phyloP scores from a whole-genome alignment of 2,797 vertebrate genomes.

The Gorsachius magnificus region DNA sequence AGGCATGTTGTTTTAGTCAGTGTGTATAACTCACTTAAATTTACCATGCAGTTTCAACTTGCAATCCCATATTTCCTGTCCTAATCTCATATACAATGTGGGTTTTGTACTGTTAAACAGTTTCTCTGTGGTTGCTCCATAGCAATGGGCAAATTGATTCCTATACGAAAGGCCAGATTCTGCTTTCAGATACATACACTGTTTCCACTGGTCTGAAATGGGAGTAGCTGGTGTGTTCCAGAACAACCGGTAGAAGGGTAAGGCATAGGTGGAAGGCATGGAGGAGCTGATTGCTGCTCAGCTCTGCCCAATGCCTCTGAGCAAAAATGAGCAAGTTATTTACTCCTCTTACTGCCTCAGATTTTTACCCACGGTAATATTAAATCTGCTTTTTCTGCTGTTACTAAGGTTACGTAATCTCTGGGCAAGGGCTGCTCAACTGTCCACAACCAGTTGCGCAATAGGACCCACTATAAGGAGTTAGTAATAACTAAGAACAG shows the following conservation, averaged over 20 bases:
- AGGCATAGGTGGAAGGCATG: not conserved
- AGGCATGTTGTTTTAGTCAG: constrained; percentile 14
- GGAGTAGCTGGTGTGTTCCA: not conserved
- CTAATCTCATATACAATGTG: constrained; percentile 52
- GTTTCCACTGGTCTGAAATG: not conserved
- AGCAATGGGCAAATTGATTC: not conserved
- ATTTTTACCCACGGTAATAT: not conserved
- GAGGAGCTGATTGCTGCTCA: not conserved
- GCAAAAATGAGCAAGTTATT: not conserved
- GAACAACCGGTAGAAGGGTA: not conserved
- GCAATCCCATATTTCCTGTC: constrained; percentile 48
- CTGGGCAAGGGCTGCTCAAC: not conserved
- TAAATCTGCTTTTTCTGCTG: not conserved
- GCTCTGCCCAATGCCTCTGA: not conserved
- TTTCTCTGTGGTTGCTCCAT: constrained; percentile 5
- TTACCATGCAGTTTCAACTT: constrained; percentile 58
- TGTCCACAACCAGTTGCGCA: not conserved
- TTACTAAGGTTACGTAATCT: not conserved
- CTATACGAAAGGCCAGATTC: not conserved
- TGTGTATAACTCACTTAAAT: constrained; percentile 47
- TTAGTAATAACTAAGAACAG: not conserved
- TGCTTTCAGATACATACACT: not conserved
- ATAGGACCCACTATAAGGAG: not conserved
- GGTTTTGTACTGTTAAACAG: constrained; percentile 25
- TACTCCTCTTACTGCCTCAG: not conserved